These are phyloP conservation scores for Xerus rutilus DNA, from an alignment of 2,797 vertebrate genomes.

Conservation along the genomic window DNA sequence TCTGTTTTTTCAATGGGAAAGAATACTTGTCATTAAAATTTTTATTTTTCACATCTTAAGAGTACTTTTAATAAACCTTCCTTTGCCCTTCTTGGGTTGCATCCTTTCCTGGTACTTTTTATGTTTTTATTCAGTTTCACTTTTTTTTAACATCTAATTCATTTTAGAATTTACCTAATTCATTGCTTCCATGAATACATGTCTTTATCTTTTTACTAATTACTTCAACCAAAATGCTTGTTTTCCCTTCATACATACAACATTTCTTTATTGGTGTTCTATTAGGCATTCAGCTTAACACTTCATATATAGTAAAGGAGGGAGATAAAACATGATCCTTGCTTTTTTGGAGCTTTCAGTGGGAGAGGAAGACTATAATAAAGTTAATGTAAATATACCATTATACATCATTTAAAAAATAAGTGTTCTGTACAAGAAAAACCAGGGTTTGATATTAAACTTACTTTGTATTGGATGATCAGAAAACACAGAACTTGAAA, in stretches of 20 bases:
- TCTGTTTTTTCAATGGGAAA: neutral
- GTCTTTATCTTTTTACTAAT: slow-evolving; percentile 36
- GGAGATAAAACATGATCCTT: neutral
- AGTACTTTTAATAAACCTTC: slow-evolving; percentile 22
- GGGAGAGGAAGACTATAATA: neutral
- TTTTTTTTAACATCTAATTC: slow-evolving; percentile 9
- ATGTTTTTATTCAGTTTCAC: neutral
- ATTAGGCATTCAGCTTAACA: neutral
- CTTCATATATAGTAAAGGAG: neutral
- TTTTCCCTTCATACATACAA: neutral
- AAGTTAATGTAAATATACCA: neutral
- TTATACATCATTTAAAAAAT: slow-evolving; percentile 15
- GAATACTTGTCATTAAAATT: slow-evolving; percentile 3
- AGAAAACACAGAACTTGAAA: neutral
- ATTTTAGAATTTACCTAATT: neutral
- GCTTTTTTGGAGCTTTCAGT: neutral
- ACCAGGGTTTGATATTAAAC: neutral
- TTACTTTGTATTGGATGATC: neutral
- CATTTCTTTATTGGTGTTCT: slow-evolving; percentile 7
- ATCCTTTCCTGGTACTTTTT: slow-evolving; percentile 2
- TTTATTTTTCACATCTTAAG: neutral
- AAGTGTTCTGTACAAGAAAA: neutral
- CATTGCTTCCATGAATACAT: neutral
- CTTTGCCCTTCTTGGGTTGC: neutral
- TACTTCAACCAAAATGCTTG: slow-evolving; percentile 26